Base-by-base conservation (phyloP, 2,888 invertebrate species). In the Galerucella nymphaeae region DNA sequence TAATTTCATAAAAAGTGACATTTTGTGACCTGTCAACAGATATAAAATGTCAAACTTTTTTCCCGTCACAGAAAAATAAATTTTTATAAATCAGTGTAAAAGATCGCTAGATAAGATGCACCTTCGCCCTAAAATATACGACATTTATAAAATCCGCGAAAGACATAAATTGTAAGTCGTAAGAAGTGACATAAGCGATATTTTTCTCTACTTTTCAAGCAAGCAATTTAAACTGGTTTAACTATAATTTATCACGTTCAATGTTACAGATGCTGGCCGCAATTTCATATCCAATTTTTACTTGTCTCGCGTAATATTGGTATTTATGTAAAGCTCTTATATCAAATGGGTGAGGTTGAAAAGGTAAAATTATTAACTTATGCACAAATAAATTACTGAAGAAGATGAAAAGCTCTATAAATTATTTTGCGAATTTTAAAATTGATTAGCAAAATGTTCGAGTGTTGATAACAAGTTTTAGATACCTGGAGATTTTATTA, bases 111-210 rank as follows among this genome's bases (percentile, higher is more conserved):
- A 6, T 18, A 16, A 53, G 53, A 16, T 53, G n/a, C 16, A 16
- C 16, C 6, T 53, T 53, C 53, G 16, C 53, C 10, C 10, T 53
- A 53, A 53, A 18, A 53, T 16, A 53, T 53, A 10, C 9, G 16
- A 53, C 53, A 53, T 53, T 53, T 53, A 53, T 53, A 53, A 53
- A 53, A 53, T 53, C 11, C 53, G 53, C 16, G 53, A 18, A 45
- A 45, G 10, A 53, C 53, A 53, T 53, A 53, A 53, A 53, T 53
- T 53, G 9, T 53, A 10, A 10, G 53, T 11, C 53, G 53, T 53
- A 10, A 53, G 16, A 53, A 53, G 53, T 53, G 53, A 53, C 53
- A 53, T 53, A 53, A 53, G 18, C 53, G 18, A 53, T 53, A 53
- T 53, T 53, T 53, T 53, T 53, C 53, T 53, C 18, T 18, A 18